Conservation (phyloP, 2,113 vertebrate species). For the Arizona elegans region DNA sequence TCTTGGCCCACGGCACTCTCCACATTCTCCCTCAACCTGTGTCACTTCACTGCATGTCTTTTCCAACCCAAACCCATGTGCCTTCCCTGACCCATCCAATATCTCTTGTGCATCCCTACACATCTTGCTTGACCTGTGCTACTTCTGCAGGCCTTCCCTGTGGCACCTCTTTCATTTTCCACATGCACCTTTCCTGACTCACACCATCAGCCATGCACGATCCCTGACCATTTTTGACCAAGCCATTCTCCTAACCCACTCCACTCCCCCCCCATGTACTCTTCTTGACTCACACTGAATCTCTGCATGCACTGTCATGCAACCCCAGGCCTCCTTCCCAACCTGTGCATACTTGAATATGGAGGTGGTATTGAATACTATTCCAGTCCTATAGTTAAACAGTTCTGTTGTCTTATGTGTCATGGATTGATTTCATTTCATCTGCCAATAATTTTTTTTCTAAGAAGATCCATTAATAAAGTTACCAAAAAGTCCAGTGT, state of each 20-base stretch:
- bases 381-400: neutral
- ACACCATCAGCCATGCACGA: neutral
- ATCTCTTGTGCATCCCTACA: neutral
- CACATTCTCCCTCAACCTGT: neutral
- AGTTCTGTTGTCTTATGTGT: neutral
- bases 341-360: neutral
- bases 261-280: neutral
- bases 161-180: neutral
- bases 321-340: neutral
- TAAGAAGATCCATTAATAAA: slow-evolving; percentile 19
- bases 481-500: slow-evolving; percentile 15
- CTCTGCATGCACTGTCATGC: neutral
- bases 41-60: neutral
- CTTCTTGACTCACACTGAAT: neutral
- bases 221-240: neutral
- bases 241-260: neutral
- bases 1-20: neutral
- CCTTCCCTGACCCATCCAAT: neutral
- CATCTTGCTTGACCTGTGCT: neutral
- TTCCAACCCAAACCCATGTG: neutral
- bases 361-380: neutral
- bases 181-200: neutral
- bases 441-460: slow-evolving; percentile 41
- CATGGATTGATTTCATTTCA: slow-evolving; percentile 14
- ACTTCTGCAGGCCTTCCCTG: neutral